These are phyloP conservation scores for Tachina grossa DNA, from an alignment of 2,888 invertebrate genomes.

Conservation along the genomic window DNA sequence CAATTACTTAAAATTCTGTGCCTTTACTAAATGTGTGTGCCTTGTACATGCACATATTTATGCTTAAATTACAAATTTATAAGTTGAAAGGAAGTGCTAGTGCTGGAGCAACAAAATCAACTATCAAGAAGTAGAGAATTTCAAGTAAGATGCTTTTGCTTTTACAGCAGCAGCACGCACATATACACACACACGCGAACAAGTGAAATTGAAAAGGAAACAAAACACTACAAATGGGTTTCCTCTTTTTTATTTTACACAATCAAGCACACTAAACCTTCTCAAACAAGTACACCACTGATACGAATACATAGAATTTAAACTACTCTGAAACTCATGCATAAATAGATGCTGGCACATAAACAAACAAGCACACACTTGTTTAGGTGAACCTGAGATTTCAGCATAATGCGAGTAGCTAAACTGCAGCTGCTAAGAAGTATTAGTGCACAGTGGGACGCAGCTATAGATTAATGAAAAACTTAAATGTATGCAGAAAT, in stretches of 20 bases:
- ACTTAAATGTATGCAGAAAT: too few relatives aligned
- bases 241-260: slow-evolving; percentile 51
- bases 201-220: slow-evolving; percentile 55
- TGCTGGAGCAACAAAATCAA: slow-evolving; percentile 18
- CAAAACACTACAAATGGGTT: slow-evolving; percentile 69
- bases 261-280: slow-evolving; percentile 14
- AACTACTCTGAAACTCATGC: not conserved
- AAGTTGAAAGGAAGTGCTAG: slow-evolving; percentile 40
- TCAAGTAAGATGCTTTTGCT: slow-evolving; percentile 43
- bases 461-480: too few relatives aligned
- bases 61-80: slow-evolving; percentile 51
- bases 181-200: not conserved
- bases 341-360: not conserved
- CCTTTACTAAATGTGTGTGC: slow-evolving; percentile 13
- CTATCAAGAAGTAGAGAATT: slow-evolving; percentile 22
- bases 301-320: not conserved
- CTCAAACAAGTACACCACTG: not conserved
- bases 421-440: slow-evolving; percentile 16
- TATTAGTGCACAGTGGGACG: not conserved
- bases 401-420: slow-evolving; percentile 3
- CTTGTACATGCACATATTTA: slow-evolving; percentile 47
- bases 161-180: slow-evolving; percentile 27
- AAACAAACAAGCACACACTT: not conserved
- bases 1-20: slow-evolving; percentile 67
- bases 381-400: not conserved